phyloP scores from a whole-genome alignment of 2,888 invertebrate species.

The Diarsia brunnea region DNA sequence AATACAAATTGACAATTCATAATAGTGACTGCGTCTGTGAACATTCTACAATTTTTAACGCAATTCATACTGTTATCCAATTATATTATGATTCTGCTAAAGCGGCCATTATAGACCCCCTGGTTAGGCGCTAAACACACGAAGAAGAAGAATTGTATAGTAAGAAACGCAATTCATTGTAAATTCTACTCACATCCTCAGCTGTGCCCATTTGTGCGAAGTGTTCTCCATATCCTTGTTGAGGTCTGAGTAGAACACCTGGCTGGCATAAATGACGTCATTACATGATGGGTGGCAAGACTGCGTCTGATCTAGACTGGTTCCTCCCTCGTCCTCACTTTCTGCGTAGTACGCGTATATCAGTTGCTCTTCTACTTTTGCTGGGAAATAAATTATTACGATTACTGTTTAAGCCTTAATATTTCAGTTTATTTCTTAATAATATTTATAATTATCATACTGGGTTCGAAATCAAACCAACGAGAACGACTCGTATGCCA shows the following conservation, averaged over 20 bases:
- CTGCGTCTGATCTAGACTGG: conserved; percentile 67
- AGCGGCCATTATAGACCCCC: too few species aligned
- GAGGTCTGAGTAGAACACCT: conserved; percentile 87
- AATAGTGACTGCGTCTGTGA: too few species aligned
- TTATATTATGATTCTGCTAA: too few species aligned
- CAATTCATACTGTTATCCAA: too few species aligned
- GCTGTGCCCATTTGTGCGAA: conserved; percentile 72
- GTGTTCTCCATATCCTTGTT: conserved; percentile 71
- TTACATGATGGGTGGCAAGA: conserved; percentile 87
- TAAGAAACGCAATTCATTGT: too few species aligned
- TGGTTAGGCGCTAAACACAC: too few species aligned
- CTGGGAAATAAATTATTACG: conserved; percentile 63
- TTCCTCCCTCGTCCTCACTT: conserved; percentile 78
- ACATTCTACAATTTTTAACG: too few species aligned
- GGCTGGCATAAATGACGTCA: conserved; percentile 84
- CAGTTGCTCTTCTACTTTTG: conserved; percentile 80
- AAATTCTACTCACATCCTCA: conserved; percentile 71
- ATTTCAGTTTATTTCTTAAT: too few species aligned
- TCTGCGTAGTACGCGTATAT: conserved; percentile 85
- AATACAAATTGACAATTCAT: too few species aligned
- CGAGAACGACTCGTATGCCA: background rate
- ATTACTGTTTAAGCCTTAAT: background rate
- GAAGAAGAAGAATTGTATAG: too few species aligned
- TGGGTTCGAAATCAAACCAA: background rate
- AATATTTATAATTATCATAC: too few species aligned